Conservation (phyloP, 2,888 invertebrate genomes). For the Phyllotreta striolata region DNA sequence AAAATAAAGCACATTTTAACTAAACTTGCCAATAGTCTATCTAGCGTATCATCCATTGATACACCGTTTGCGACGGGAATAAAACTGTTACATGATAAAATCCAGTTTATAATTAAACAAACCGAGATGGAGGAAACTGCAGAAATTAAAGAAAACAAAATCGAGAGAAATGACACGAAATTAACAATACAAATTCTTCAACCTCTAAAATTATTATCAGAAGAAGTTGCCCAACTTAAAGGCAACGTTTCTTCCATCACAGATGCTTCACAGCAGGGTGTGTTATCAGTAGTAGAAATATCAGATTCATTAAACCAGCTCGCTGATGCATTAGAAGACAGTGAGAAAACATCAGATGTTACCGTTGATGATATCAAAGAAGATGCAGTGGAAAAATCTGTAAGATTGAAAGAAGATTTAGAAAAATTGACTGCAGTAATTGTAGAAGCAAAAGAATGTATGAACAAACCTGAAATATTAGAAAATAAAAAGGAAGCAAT, state of each 20-base stretch:
- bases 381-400: neutral
- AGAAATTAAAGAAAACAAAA: too few relatives aligned
- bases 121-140: too few relatives aligned
- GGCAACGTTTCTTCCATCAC: neutral
- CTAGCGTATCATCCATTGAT: neutral
- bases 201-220: too few relatives aligned
- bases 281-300: neutral
- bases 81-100: neutral
- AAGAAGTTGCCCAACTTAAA: too few relatives aligned
- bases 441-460: slow-evolving; percentile 24
- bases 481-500: slow-evolving; percentile 36
- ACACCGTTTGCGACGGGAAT: neutral
- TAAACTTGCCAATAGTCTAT: neutral
- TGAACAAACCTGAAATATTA: slow-evolving; percentile 27
- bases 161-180: too few relatives aligned
- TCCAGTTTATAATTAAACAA: slow-evolving; percentile 1
- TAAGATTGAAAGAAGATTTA: slow-evolving; percentile 23
- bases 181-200: too few relatives aligned
- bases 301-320: slow-evolving; percentile 10
- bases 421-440: slow-evolving; percentile 35
- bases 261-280: neutral
- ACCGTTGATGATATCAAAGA: slow-evolving; percentile 3
- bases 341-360: slow-evolving; percentile 14
- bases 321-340: slow-evolving; percentile 11
- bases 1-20: slow-evolving; percentile 12